Percentiles rank a stretch among this genome's conserved stretches.
phyloP scores from a whole-genome alignment of 2,888 invertebrate genomes.

The Hylaea fasciaria region DNA sequence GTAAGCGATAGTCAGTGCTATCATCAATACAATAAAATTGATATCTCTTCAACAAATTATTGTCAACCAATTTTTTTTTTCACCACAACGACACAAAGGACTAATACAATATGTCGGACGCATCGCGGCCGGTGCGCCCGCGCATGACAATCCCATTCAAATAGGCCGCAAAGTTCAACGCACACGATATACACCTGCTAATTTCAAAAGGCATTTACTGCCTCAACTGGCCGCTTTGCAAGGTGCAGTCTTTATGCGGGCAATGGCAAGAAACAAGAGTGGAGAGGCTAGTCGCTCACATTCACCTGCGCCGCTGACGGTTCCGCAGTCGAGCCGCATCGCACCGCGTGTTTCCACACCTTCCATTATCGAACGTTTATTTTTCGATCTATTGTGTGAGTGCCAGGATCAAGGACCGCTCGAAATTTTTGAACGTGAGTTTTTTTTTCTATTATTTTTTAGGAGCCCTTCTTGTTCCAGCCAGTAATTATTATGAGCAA shows the following conservation, averaged over 20 bases:
- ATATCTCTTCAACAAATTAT: not conserved
- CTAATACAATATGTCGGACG: slow-evolving; percentile 64
- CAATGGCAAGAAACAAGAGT: slow-evolving; percentile 72
- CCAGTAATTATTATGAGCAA: not conserved
- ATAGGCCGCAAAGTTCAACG: slow-evolving; percentile 79
- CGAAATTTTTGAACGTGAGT: slow-evolving; percentile 42
- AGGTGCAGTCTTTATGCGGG: slow-evolving; percentile 61
- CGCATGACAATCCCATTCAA: slow-evolving; percentile 70
- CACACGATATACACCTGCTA: slow-evolving; percentile 69
- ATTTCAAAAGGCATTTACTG: slow-evolving; percentile 61
- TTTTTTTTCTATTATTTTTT: slow-evolving; percentile 15
- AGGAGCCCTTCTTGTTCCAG: slow-evolving; percentile 9
- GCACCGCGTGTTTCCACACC: slow-evolving; percentile 41
- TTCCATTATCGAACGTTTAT: slow-evolving; percentile 55
- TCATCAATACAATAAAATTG: not conserved
- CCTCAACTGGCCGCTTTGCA: slow-evolving; percentile 49
- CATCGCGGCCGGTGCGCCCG: slow-evolving; percentile 53
- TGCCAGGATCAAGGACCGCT: slow-evolving; percentile 60
- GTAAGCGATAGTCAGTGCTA: no score
- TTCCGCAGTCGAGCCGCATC: slow-evolving; percentile 72
- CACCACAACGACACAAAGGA: slow-evolving; percentile 44
- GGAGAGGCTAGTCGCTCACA: slow-evolving; percentile 71
- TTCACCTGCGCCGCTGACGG: slow-evolving; percentile 76
- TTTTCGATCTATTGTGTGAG: slow-evolving; percentile 63
- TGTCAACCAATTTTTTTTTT: slow-evolving; percentile 14